These are phyloP conservation scores for Luffia ferchaultella DNA, from an alignment of 2,888 invertebrate species.

Conservation along the genomic window DNA sequence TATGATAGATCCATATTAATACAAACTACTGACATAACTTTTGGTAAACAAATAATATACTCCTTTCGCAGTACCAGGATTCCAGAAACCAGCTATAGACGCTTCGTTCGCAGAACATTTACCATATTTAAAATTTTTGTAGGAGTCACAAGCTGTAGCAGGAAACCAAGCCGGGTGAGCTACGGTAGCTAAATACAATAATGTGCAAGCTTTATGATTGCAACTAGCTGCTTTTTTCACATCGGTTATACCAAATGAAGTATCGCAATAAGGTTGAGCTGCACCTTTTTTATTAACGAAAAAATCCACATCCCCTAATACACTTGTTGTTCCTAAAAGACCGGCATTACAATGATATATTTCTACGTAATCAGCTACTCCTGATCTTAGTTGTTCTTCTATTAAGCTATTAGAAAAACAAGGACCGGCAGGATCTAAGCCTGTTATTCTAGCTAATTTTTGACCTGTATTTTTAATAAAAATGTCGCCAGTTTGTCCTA, in stretches of 20 bases:
- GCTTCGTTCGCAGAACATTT: constrained; percentile 39
- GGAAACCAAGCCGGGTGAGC: constrained; percentile 33
- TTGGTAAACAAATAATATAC: constrained; percentile 33
- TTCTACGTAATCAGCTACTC: constrained; percentile 67
- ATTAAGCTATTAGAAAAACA: constrained; percentile 47
- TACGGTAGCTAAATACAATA: constrained; percentile 40
- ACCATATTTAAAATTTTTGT: constrained; percentile 35
- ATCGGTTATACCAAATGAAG: constrained; percentile 36
- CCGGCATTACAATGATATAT: constrained; percentile 69
- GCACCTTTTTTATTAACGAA: constrained; percentile 66
- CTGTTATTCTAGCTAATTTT: constrained; percentile 43
- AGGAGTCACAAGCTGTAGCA: constrained; percentile 44
- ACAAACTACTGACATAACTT: too few relatives aligned
- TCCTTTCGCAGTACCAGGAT: constrained; percentile 50
- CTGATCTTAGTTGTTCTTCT: constrained; percentile 53
- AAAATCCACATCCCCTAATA: constrained; percentile 65
- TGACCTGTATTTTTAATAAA: constrained; percentile 37
- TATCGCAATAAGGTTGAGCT: constrained; percentile 61
- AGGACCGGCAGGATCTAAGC: constrained; percentile 53
- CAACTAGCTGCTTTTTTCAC: constrained; percentile 46
- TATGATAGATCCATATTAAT: too few relatives aligned
- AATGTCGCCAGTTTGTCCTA: constrained; percentile 33
- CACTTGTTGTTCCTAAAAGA: constrained; percentile 52
- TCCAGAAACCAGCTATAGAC: constrained; percentile 46
- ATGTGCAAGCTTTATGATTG: constrained; percentile 49